A percentile compares a stretch with the other conserved stretches of the same genome.
phyloP scores from a whole-genome alignment of 2,797 vertebrate species.

The Mycteria americana region DNA sequence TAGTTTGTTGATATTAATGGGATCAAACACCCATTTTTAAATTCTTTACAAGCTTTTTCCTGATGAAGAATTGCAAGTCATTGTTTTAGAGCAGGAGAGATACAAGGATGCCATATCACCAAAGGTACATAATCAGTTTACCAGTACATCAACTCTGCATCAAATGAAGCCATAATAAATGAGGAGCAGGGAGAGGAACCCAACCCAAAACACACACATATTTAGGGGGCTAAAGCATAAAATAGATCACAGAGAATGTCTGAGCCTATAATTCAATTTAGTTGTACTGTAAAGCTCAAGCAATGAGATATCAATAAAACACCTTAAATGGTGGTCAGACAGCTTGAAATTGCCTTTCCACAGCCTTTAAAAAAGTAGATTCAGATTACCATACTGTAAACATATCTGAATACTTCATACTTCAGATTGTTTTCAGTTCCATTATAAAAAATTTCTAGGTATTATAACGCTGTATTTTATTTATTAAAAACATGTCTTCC shows the following conservation, averaged over 20 bases:
- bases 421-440: not conserved
- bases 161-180: slow-evolving; percentile 26
- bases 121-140: slow-evolving; percentile 23
- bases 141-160: slow-evolving; percentile 7
- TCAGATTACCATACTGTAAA: not conserved
- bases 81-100: not conserved
- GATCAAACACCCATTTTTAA: not conserved
- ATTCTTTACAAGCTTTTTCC: not conserved
- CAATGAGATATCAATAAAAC: slow-evolving; percentile 5
- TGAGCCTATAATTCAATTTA: slow-evolving; percentile 39
- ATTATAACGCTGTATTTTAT: not conserved
- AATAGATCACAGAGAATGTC: not conserved
- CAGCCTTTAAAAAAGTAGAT: not conserved
- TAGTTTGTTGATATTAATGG: not conserved
- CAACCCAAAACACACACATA: not conserved
- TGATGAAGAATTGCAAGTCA: not conserved
- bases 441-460: not conserved
- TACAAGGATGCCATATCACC: not conserved
- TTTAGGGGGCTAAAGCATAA: not conserved
- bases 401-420: not conserved
- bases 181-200: too few relatives aligned
- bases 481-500: not conserved
- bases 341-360: not conserved
- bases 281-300: not conserved
- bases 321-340: not conserved